phyloP scores from a whole-genome alignment of 2,113 vertebrate species.

The rabbit (Oryctolagus cuniculus) region DNA sequence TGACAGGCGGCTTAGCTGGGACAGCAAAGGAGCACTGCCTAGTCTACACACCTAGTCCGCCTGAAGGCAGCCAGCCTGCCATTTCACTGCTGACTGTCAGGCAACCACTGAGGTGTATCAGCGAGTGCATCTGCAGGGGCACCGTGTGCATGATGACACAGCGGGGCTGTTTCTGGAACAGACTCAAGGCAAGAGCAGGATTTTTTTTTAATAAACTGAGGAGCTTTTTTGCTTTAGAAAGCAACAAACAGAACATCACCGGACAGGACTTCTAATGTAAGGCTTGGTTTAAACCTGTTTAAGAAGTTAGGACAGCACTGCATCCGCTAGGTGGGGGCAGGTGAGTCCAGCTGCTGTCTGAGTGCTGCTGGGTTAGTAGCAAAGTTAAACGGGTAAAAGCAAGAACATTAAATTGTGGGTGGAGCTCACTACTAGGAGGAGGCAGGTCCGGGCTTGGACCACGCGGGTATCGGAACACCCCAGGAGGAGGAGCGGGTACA shows the following conservation, averaged over 20 bases:
- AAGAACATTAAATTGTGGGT: not conserved
- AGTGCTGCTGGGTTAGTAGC: not conserved
- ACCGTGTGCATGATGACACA: not conserved
- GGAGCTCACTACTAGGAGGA: not conserved
- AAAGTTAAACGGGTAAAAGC: not conserved
- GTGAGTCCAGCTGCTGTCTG: not conserved
- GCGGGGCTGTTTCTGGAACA: not conserved
- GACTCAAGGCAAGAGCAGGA: not conserved
- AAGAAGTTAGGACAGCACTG: not conserved
- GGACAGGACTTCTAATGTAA: not conserved
- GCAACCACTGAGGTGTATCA: not conserved
- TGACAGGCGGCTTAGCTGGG: accelerated
- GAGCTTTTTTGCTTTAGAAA: not conserved
- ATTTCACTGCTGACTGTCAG: not conserved
- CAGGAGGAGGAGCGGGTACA: not conserved
- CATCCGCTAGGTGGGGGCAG: not conserved
- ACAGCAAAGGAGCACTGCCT: too few species aligned
- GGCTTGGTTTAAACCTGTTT: constrained; percentile 31
- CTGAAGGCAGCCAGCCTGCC: too few species aligned
- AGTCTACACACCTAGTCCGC: too few species aligned
- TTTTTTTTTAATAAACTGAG: not conserved
- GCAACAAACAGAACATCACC: not conserved
- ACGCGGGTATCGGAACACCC: not conserved
- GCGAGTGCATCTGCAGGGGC: not conserved
- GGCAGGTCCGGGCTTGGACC: not conserved